Percentiles rank a stretch among this genome's conserved stretches.
These are phyloP conservation scores for Caloenas nicobarica DNA, from an alignment of 2,113 vertebrate species.

Conservation along the genomic window DNA sequence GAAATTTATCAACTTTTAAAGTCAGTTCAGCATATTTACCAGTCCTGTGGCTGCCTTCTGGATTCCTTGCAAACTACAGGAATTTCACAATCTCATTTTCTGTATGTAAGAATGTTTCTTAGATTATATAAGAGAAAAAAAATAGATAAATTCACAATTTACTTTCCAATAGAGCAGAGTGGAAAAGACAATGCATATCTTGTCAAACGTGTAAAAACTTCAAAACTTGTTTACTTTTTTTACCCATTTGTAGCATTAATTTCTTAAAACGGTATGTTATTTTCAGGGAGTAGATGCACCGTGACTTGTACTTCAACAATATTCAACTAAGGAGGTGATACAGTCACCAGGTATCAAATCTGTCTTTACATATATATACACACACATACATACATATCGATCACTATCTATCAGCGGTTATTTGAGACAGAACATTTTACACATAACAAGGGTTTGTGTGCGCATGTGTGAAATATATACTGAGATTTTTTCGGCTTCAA, in stretches of 20 bases:
- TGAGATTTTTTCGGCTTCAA: neutral
- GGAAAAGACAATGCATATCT: neutral
- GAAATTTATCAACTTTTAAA: slow-evolving; percentile 9
- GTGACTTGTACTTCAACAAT: neutral
- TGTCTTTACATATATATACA: neutral
- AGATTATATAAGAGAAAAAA: neutral
- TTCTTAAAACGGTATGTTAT: neutral
- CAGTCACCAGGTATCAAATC: neutral
- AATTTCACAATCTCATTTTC: neutral
- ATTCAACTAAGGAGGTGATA: neutral
- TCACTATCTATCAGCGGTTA: neutral
- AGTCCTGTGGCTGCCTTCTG: neutral
- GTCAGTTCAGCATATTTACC: neutral
- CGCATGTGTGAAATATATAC: neutral
- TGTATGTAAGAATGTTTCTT: neutral
- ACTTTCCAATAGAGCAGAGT: neutral
- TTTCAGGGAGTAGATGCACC: neutral
- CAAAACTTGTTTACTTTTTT: neutral
- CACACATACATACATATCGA: neutral
- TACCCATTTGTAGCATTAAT: neutral
- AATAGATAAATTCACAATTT: neutral
- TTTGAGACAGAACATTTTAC: slow-evolving; percentile 17
- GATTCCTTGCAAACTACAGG: neutral
- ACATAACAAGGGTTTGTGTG: neutral
- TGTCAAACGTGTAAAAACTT: neutral